A percentile compares a stretch with the other conserved stretches of the same genome.
Evolutionary conservation across 2,888 invertebrate genomes (phyloP).

Genomic region (Alcis repandata): DNA sequence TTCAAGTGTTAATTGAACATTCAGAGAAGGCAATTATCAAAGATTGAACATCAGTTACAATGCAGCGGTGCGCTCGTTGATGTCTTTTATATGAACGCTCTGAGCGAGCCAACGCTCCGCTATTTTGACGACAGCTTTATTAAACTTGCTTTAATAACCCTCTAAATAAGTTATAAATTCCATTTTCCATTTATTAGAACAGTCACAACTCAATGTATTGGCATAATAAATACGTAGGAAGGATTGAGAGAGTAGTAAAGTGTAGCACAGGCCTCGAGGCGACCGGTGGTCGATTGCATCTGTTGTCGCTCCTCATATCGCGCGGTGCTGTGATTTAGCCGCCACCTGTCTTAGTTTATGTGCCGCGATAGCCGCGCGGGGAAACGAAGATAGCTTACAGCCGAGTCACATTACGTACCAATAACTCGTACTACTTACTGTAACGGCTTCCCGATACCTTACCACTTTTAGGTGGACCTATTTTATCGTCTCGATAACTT

Average conservation of each 20-base stretch:
- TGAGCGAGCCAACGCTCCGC: not conserved
- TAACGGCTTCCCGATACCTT: slow-evolving; percentile 40
- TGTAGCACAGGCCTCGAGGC: slow-evolving; percentile 56
- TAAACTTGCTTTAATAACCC: slow-evolving; percentile 17
- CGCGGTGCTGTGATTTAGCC: slow-evolving; percentile 71
- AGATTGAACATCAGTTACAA: not conserved
- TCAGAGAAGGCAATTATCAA: too few species aligned
- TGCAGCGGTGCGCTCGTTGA: slow-evolving; percentile 32
- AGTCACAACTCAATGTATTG: slow-evolving; percentile 44
- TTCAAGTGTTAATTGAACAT: slow-evolving; percentile 2
- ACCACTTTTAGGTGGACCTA: slow-evolving; percentile 28
- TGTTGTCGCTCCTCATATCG: slow-evolving; percentile 74
- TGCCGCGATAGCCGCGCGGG: slow-evolving; percentile 69
- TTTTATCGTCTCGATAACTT: slow-evolving; percentile 23
- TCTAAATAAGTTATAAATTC: slow-evolving; percentile 34
- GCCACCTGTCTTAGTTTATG: slow-evolving; percentile 77
- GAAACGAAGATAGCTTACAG: slow-evolving; percentile 59
- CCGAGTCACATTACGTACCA: slow-evolving; percentile 42
- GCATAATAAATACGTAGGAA: slow-evolving; percentile 50
- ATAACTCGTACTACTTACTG: slow-evolving; percentile 43
- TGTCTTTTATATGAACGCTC: slow-evolving; percentile 37
- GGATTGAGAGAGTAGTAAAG: slow-evolving; percentile 47
- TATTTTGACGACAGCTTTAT: slow-evolving; percentile 12
- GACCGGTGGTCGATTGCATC: slow-evolving; percentile 61
- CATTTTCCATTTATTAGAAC: slow-evolving; percentile 39